Percentiles rank a stretch among this genome's conserved stretches.
Evolutionary conservation across 2,113 vertebrate genomes (phyloP).

Genomic region (Alces alces): DNA sequence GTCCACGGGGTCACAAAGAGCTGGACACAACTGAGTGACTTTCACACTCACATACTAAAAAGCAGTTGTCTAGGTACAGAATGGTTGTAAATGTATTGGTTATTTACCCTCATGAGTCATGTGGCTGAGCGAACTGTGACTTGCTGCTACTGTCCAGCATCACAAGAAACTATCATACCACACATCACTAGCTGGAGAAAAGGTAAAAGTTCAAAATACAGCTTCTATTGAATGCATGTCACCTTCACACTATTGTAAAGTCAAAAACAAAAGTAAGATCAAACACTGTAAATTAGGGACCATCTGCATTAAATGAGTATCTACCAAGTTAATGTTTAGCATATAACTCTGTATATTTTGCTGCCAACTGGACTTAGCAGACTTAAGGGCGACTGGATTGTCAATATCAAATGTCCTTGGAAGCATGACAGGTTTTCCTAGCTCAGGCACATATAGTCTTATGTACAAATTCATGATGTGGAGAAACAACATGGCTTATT

Average conservation of each 20-base stretch:
- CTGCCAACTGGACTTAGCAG: background rate
- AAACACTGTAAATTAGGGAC: background rate
- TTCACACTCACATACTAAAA: background rate
- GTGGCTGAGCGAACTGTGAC: background rate
- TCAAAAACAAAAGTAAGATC: background rate
- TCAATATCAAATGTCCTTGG: background rate
- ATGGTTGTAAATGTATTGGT: background rate
- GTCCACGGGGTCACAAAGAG: background rate
- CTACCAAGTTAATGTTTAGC: background rate
- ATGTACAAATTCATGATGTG: background rate
- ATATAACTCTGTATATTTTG: background rate
- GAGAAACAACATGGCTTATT: background rate
- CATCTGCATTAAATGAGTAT: background rate
- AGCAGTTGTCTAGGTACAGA: background rate
- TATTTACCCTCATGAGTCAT: background rate
- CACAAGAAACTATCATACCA: background rate
- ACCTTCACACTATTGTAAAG: background rate
- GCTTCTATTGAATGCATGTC: background rate
- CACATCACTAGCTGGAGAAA: background rate
- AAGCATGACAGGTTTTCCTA: background rate
- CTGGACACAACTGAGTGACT: background rate
- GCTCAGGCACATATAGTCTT: background rate
- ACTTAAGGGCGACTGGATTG: background rate
- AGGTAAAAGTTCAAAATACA: background rate
- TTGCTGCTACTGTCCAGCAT: background rate